These are phyloP conservation scores for Ameiurus melas DNA, from an alignment of 2,113 vertebrate genomes.

Conservation along the genomic window DNA sequence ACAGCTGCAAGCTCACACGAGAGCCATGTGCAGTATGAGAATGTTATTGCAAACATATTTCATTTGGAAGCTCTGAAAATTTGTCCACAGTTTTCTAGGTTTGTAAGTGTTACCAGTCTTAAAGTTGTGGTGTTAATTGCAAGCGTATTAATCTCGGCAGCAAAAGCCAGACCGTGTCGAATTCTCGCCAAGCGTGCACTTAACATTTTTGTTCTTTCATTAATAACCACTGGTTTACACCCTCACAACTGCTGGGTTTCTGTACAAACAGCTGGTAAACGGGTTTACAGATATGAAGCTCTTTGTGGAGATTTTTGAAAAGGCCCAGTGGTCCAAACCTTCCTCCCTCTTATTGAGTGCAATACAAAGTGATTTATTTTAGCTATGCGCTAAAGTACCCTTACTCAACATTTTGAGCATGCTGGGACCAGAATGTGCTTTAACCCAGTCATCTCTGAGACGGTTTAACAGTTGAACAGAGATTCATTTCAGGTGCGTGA, in stretches of 20 bases:
- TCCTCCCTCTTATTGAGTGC: slow-evolving; percentile 45
- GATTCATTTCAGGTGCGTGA: slow-evolving; percentile 13
- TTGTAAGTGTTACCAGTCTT: not conserved
- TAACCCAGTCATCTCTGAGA: slow-evolving; percentile 57
- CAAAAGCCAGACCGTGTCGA: not conserved
- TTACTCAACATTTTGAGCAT: slow-evolving; percentile 54
- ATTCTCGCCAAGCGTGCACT: not conserved
- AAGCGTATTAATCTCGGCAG: not conserved
- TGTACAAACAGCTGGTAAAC: slow-evolving; percentile 4
- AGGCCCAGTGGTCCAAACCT: slow-evolving; percentile 57
- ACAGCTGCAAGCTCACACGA: slow-evolving; percentile 59
- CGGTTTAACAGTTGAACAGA: slow-evolving; percentile 57
- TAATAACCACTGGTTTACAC: not conserved
- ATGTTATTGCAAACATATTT: slow-evolving; percentile 29
- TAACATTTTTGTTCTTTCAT: not conserved
- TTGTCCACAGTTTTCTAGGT: not conserved
- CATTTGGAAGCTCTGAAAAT: slow-evolving; percentile 30
- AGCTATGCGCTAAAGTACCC: slow-evolving; percentile 68
- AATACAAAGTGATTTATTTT: slow-evolving; percentile 67
- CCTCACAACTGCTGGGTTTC: not conserved
- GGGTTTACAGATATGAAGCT: slow-evolving; percentile 19
- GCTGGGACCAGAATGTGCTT: slow-evolving; percentile 54
- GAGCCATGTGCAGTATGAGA: slow-evolving; percentile 17
- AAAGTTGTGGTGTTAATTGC: slow-evolving; percentile 1
- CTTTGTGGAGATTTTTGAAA: slow-evolving; percentile 45